Evolutionary conservation across 2,113 vertebrate genomes (phyloP), one percentile per base, ranked within the genome.

Genomic region (Dasypus novemcinctus): DNA sequence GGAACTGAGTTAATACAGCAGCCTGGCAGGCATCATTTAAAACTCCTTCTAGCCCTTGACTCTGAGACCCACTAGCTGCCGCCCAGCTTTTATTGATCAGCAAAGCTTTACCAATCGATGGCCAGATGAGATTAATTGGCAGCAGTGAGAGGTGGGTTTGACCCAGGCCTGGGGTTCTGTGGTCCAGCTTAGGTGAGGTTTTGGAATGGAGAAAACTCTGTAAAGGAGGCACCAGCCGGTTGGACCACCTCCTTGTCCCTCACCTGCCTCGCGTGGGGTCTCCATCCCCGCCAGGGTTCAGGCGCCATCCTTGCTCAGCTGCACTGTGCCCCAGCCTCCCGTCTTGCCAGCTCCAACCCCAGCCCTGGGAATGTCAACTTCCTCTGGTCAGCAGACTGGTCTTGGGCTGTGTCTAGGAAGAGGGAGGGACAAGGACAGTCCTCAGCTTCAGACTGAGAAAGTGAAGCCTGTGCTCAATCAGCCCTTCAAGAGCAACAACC

Each of bases 131-230:
- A 10, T 10, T 6, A 46, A 76, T 7, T 29, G 74, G 38, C 36
- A 33, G 3, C 72, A 25, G 38, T 5, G 66, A 68, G 52, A 33
- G 33, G 25, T 9, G 46, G 84, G 25, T 57, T 7, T 63, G 72
- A 79, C 52, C 41, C n/a, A 29, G 23, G 66, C n/a, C 41, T 21
- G 20, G 10, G 31, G 18, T 21, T 54, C 69, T 46, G 2, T 46
- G 31, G 63, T 9, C n/a, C 1, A 1, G 49, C 2, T 0, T 1
- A 79, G 23, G 5, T 0, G 1, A 68, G 76, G 18, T 33, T 5
- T 11, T 41, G 17, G 11, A 86, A 61, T 11, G 1, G 4, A 41
- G 38, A 13, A 57, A 59, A 17, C 29, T 36, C 64, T 27, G 46
- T 57, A 13, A 74, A 52, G 79, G 46, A 52, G 15, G 38, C 33